Conservation (phyloP, 2,113 vertebrate genomes). For the Phylloscopus whistleri region DNA sequence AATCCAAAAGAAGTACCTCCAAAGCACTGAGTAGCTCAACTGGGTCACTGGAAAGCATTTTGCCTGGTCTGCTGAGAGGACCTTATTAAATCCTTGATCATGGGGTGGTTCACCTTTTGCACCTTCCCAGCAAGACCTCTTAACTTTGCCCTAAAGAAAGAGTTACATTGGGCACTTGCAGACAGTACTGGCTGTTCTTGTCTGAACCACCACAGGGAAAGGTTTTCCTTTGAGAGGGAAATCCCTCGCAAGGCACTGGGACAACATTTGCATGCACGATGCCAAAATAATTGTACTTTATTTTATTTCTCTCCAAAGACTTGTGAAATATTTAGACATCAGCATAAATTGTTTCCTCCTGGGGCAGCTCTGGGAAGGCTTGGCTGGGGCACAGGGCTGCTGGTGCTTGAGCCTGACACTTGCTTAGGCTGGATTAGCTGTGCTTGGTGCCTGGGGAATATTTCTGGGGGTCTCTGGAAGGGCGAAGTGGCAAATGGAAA, state of each 20-base stretch:
- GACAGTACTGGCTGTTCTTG: background rate
- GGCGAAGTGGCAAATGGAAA: background rate
- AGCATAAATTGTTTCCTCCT: background rate
- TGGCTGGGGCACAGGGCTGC: rapidly evolving
- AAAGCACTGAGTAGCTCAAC: background rate
- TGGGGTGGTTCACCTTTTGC: background rate
- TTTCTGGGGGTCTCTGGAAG: background rate
- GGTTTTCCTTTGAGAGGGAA: background rate
- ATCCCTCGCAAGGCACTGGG: rapidly evolving
- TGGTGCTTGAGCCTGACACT: rapidly evolving
- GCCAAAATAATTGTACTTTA: background rate
- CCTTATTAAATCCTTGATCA: background rate
- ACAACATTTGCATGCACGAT: background rate
- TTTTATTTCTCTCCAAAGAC: background rate
- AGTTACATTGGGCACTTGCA: background rate
- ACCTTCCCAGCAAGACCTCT: background rate
- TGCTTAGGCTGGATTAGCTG: background rate
- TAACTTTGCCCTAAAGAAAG: background rate
- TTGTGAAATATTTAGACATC: background rate
- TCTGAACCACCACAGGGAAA: background rate
- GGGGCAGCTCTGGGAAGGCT: background rate
- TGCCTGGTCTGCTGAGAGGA: background rate
- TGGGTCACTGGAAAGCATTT: background rate
- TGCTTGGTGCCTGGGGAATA: background rate
- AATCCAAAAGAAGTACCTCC: background rate